Conservation (phyloP, 2,797 vertebrate species). For the Megaceryle alcyon region DNA sequence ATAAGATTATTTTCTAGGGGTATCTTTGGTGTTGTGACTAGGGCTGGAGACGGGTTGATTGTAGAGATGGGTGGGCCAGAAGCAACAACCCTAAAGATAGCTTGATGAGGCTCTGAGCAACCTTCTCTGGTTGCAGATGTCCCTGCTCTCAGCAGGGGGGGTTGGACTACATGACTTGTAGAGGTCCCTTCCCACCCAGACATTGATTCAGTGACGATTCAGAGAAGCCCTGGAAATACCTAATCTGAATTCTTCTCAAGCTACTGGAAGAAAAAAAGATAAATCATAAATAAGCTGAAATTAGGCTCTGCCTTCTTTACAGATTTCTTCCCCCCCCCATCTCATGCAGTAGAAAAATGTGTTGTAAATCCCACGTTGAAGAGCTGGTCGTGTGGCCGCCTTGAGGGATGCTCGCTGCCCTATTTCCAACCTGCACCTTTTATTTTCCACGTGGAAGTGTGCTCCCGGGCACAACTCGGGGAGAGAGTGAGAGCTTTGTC, state of each 20-base stretch:
- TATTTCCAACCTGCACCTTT: conserved; percentile 24
- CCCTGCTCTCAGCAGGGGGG: no score
- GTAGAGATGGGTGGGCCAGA: background rate
- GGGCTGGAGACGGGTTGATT: background rate
- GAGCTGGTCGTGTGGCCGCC: background rate
- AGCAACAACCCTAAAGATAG: rapidly evolving
- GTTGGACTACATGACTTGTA: no score
- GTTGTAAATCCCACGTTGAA: conserved; percentile 41
- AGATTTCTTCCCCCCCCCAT: background rate
- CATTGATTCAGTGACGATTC: background rate
- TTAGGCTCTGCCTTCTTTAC: conserved; percentile 41
- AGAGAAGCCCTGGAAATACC: background rate
- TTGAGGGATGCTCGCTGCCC: background rate
- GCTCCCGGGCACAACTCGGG: background rate
- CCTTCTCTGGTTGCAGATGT: no score
- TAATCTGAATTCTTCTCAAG: conserved; percentile 51
- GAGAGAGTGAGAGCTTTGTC: background rate
- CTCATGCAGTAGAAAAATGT: conserved; percentile 8
- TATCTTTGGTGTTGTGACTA: rapidly evolving
- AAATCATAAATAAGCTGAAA: conserved; percentile 67
- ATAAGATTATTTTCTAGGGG: background rate
- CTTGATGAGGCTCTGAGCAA: no score
- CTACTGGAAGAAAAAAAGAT: conserved; percentile 21
- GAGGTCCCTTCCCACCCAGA: no score
- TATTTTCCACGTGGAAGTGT: background rate